Percentiles rank a stretch among this genome's conserved stretches.
Conservation (phyloP, 2,113 vertebrate species). For the Pica pica region DNA sequence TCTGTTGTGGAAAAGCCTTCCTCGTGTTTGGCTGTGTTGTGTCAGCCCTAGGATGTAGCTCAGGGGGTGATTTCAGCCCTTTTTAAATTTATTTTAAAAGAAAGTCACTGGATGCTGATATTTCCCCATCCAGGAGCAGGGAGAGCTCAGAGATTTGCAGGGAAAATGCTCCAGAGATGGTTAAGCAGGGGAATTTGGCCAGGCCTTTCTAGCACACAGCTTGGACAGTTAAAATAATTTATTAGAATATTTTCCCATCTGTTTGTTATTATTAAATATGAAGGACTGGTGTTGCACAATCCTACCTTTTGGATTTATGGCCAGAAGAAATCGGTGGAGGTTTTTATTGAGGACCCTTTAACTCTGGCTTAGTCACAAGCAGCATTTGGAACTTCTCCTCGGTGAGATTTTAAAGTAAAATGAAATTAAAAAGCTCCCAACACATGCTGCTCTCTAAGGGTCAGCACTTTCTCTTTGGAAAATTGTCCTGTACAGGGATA, state of each 20-base stretch:
- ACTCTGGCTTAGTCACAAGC: not conserved
- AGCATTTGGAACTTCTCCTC: not conserved
- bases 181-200: not conserved
- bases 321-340: not conserved
- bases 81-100: not conserved
- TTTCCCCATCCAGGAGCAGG: not conserved
- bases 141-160: not conserved
- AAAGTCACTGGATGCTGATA: accelerated
- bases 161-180: not conserved
- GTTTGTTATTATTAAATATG: conserved; percentile 49
- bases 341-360: conserved; percentile 5
- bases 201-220: not conserved
- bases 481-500: not conserved
- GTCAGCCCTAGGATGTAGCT: not conserved
- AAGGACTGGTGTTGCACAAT: conserved; percentile 15
- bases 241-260: conserved; percentile 41
- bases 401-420: not conserved
- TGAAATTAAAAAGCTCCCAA: not conserved
- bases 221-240: conserved; percentile 40
- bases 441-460: not conserved
- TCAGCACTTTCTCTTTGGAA: not conserved
- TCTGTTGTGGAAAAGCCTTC: accelerated
- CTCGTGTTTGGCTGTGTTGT: accelerated
- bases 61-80: not conserved
- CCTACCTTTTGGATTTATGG: conserved; percentile 43